Conservation (phyloP, 2,113 vertebrate species). For the Pterocles gutturalis region DNA sequence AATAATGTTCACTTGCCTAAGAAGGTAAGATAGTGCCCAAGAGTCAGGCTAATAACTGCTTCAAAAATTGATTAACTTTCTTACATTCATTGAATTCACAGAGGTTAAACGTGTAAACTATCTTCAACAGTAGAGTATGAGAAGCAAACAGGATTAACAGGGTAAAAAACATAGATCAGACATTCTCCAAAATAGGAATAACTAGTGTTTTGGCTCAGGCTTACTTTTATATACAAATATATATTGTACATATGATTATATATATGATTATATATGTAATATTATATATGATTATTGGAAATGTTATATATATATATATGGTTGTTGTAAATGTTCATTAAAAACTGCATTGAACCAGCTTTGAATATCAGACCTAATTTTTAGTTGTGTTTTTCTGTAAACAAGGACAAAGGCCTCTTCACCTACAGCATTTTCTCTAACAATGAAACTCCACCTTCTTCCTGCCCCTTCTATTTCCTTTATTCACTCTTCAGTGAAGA, state of each 20-base stretch:
- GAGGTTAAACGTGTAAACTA: neutral
- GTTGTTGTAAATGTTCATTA: neutral
- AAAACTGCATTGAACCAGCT: neutral
- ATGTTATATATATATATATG: too few relatives aligned
- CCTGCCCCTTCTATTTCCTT: neutral
- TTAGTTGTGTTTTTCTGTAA: neutral
- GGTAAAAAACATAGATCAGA: neutral
- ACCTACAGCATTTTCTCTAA: neutral
- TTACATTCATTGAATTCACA: neutral
- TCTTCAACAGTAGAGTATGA: neutral
- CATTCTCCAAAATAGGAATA: neutral
- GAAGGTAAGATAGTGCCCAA: neutral
- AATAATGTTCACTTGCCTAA: neutral
- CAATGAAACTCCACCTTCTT: neutral
- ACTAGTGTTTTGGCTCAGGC: neutral
- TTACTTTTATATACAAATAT: neutral
- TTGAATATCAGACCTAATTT: neutral
- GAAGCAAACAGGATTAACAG: neutral
- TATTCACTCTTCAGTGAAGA: neutral
- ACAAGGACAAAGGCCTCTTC: neutral
- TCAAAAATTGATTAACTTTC: neutral
- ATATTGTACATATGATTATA: too few relatives aligned
- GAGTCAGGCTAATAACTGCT: neutral
- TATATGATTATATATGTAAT: too few relatives aligned
- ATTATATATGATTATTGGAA: too few relatives aligned